Evolutionary conservation across 2,113 vertebrate genomes (phyloP), one percentile per base, ranked within the genome.

Genomic region (Oncorhynchus keta): DNA sequence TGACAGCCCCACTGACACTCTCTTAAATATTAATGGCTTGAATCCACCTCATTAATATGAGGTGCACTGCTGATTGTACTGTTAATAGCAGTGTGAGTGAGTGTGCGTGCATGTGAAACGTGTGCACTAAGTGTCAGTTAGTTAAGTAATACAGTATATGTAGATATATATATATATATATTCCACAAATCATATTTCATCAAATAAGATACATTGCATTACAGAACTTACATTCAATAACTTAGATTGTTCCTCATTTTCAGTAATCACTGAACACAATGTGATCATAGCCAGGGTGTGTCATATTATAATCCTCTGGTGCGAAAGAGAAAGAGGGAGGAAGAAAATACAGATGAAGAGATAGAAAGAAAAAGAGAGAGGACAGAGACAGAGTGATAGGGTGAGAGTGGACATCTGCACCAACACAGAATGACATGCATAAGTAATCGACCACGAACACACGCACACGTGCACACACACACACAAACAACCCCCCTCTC

Each of bases 41-140:
- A 85, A 89, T 90, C 89, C 84, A 76, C 81, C 85, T 93, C 90
- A 92, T 92, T 91, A 91, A 92, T 92, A 91, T 91, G 91, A 89
- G 88, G 88, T 92, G 87, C 80, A 77, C 83, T 80, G 30, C 83
- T 89, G 89, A 92, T 90, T 88, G 89, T 82, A 88, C 77, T 79
- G 79, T 80, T 85, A 87, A 88, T 83, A 84, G 79, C 77, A 75
- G 55, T 35, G 24, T 72, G 39, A 32, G 6, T 20, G 24, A 30
- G n/a, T 68, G 32, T 64, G 62, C 24, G 39, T 74, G 72, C 68
- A 45, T 79, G 69, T 72, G 72, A 62, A 13, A 20, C 74, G 78
- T 61, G 72, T 76, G 39, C 80, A 80, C 45, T 73, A 64, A 62
- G 48, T 59, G 79, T 39, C n/a, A n/a, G 20, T 24, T 39, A 18